Conservation (phyloP, 2,888 invertebrate genomes). For the Plebejus melissa region DNA sequence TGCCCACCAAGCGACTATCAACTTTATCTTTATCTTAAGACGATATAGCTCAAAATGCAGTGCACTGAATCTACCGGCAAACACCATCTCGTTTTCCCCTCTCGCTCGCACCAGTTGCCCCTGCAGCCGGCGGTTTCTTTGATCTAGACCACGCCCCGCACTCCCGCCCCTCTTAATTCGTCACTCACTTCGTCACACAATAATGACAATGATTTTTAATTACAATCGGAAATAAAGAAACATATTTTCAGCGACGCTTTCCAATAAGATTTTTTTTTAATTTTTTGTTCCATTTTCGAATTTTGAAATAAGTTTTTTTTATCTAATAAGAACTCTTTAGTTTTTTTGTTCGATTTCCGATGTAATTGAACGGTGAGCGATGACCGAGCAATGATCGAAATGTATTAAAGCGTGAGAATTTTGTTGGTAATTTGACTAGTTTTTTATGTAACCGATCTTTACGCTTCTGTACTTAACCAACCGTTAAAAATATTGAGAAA, state of each 20-base stretch:
- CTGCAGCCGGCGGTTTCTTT: slow-evolving; percentile 61
- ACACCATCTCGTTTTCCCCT: slow-evolving; percentile 37
- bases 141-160: slow-evolving; percentile 64
- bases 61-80: neutral
- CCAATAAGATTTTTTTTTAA: slow-evolving; percentile 28
- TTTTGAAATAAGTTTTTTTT: slow-evolving; percentile 2
- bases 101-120: slow-evolving; percentile 42
- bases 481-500: slow-evolving; percentile 24
- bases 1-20: neutral
- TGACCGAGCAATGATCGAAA: slow-evolving; percentile 22
- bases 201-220: slow-evolving; percentile 75
- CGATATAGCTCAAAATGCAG: neutral
- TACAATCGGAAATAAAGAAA: slow-evolving; percentile 52
- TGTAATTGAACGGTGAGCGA: slow-evolving; percentile 22
- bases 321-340: slow-evolving; percentile 14
- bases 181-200: slow-evolving; percentile 68
- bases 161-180: slow-evolving; percentile 47
- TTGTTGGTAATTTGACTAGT: slow-evolving; percentile 23
- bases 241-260: slow-evolving; percentile 30
- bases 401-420: slow-evolving; percentile 26
- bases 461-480: slow-evolving; percentile 26
- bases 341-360: slow-evolving; percentile 6
- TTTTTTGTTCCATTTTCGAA: slow-evolving; percentile 20
- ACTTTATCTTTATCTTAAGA: neutral
- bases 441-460: slow-evolving; percentile 19